These are phyloP conservation scores for Parazoanthus swiftii DNA, from an alignment of 92 coral and sea anemone species.

Conservation along the genomic window DNA sequence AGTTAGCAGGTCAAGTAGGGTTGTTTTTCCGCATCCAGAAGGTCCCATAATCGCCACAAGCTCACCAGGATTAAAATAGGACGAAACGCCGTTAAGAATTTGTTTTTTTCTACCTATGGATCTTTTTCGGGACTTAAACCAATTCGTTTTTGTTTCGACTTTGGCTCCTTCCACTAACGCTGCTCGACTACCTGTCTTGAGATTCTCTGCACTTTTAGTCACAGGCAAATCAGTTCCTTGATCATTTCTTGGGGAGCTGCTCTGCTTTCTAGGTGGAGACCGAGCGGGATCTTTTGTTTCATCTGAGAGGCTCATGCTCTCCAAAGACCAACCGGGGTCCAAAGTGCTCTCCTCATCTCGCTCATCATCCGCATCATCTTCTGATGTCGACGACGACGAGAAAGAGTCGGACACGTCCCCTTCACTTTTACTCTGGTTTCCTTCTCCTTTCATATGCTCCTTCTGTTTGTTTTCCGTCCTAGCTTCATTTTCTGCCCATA, in stretches of 20 bases:
- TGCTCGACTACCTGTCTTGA: slow-evolving; percentile 4
- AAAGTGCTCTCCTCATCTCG: not conserved
- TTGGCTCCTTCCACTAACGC: slow-evolving; percentile 18
- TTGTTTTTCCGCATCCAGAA: slow-evolving; percentile 65
- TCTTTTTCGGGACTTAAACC: slow-evolving; percentile 10
- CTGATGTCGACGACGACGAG: not conserved
- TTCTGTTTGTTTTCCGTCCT: not conserved
- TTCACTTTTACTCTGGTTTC: not conserved
- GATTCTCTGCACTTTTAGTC: not conserved
- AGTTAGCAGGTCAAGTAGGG: slow-evolving; percentile 57
- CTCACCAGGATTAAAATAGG: slow-evolving; percentile 68
- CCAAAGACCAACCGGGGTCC: slow-evolving; percentile 7
- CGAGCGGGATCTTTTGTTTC: not conserved
- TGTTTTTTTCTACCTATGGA: slow-evolving; percentile 35
- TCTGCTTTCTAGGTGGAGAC: not conserved
- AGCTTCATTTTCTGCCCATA: not conserved
- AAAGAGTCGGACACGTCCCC: not conserved
- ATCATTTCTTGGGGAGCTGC: not conserved
- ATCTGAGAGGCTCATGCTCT: not conserved
- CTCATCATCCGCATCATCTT: slow-evolving; percentile 31
- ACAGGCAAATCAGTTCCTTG: not conserved
- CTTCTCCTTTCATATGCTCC: slow-evolving; percentile 5
- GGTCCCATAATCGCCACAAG: slow-evolving; percentile 74
- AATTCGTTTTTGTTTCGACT: not conserved
- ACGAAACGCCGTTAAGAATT: slow-evolving; percentile 59